phyloP scores from a whole-genome alignment of 2,797 vertebrate species.

The Myotis myotis region DNA sequence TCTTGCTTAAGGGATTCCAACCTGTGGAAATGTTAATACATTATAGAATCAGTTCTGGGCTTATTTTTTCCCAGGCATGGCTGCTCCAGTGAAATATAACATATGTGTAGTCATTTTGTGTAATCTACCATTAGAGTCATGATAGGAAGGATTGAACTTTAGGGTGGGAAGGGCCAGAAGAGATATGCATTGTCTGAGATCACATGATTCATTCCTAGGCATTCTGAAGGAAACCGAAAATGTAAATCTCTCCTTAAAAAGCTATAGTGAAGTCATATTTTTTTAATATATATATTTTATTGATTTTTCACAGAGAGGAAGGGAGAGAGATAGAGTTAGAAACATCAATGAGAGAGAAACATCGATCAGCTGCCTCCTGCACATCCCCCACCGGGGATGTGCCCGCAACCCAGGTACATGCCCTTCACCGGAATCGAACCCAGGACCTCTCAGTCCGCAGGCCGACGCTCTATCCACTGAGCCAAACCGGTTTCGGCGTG shows the following conservation, averaged over 20 bases:
- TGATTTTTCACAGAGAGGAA: too few relatives aligned
- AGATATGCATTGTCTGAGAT: background rate
- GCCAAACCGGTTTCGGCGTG: too few relatives aligned
- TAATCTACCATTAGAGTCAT: background rate
- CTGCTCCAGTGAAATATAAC: background rate
- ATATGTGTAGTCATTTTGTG: background rate
- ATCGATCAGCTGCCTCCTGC: too few relatives aligned
- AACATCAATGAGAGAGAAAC: too few relatives aligned
- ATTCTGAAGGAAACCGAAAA: background rate
- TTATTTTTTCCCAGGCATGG: background rate
- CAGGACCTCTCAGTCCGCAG: too few relatives aligned
- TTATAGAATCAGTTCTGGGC: background rate
- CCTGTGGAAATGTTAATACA: background rate
- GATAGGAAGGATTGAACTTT: background rate
- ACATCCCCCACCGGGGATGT: too few relatives aligned
- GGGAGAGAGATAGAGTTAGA: too few relatives aligned
- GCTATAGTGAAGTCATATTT: background rate
- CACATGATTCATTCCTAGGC: background rate
- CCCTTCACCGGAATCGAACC: too few relatives aligned
- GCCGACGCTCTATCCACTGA: too few relatives aligned
- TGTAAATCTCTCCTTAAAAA: background rate
- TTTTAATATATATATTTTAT: too few relatives aligned
- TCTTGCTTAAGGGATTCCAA: background rate
- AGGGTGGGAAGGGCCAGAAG: background rate
- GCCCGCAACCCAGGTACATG: too few relatives aligned